Conservation (phyloP, 2,888 invertebrate species). For the Diplolepis rosae region DNA sequence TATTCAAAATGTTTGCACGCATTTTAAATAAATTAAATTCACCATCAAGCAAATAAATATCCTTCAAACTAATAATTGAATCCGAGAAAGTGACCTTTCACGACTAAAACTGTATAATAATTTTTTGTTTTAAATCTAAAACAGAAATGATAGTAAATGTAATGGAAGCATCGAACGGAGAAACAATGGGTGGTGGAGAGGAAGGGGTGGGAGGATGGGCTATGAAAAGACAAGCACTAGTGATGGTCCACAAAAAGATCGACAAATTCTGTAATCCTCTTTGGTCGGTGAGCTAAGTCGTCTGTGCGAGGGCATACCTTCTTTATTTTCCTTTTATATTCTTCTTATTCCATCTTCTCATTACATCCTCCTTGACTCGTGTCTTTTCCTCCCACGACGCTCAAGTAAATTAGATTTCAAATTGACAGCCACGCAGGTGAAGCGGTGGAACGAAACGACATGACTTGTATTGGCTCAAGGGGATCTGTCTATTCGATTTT, state of each 20-base stretch:
- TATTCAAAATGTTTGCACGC: no score
- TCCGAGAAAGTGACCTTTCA: conserved; percentile 38
- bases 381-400: conserved; percentile 61
- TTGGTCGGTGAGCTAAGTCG: conserved; percentile 71
- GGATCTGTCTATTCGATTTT: conserved; percentile 14
- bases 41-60: not conserved
- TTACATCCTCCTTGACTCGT: conserved; percentile 33
- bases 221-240: conserved; percentile 22
- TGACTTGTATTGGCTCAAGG: conserved; percentile 20
- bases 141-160: not conserved
- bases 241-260: conserved; percentile 27
- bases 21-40: no score
- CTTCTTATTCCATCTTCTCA: conserved; percentile 45
- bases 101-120: no score
- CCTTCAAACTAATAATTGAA: not conserved
- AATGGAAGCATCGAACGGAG: not conserved
- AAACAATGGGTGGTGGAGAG: no score
- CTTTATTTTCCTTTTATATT: conserved; percentile 53
- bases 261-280: conserved; percentile 69
- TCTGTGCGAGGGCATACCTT: conserved; percentile 67
- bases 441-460: conserved; percentile 17
- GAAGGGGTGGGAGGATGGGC: conserved; percentile 31
- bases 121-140: no score
- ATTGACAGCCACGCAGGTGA: conserved; percentile 53
- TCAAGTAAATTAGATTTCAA: conserved; percentile 65